Evolutionary conservation across 2,888 invertebrate genomes (phyloP), one percentile per base, ranked within the genome.

Genomic region (Meteorus colon): DNA sequence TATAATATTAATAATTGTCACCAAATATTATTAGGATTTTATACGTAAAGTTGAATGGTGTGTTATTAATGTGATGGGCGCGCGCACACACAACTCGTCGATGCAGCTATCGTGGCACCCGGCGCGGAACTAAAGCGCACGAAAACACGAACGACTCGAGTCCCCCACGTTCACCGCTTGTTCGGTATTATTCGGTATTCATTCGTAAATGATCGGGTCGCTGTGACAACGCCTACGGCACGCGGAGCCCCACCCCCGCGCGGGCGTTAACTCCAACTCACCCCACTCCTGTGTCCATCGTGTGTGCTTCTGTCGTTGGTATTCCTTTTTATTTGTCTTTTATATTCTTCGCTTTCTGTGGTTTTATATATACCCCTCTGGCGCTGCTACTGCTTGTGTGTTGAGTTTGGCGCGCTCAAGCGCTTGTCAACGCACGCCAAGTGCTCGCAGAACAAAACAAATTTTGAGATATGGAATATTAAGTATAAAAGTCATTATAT

Each of bases 101-200:
- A 88, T 88, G 84, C 87, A 86, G 86, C 89, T 88, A 79, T 87
- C 87, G 86, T 87, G 89, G 87, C 89, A 89, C 85, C 89, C 89
- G 87, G 89, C 89, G 88, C 88, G 88, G 84, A 88, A 89, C 89
- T 89, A 89, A 88, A 85, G 85, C 86, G 84, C 85, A 86, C 84
- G 86, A 87, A 88, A 87, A 87, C 87, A 88, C 84, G 80, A 82
- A 82, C 83, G 71, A 69, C 65, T 78, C 79, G 77, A 80, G 82
- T 83, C 86, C 87, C 88, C 88, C 86, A 86, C 86, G 82, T 84
- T 85, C 84, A 8, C 10, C 75, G 65, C 29, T 12, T 48, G 45
- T 19, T 79, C 74, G 79, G 51, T 48, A 41, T 31, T 12, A 24
- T 16, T 69, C 74, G 74, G 60, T 8, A 12, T 31, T 14, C 14